phyloP scores from a whole-genome alignment of 1,140 invertebrate genomes.

The Heliconius hewitsoni region DNA sequence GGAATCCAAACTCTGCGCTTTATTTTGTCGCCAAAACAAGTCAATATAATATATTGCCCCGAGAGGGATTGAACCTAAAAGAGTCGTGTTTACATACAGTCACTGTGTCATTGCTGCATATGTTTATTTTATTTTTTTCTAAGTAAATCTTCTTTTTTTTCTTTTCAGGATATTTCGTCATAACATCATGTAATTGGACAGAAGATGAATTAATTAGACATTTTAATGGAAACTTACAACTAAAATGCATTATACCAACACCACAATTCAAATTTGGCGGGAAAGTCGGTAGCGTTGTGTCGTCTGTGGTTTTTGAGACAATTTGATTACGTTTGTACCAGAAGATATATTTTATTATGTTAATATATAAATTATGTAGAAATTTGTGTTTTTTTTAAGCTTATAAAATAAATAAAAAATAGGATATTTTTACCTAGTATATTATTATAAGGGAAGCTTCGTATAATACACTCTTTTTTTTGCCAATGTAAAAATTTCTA shows the following conservation, averaged over 20 bases:
- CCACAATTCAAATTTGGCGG: slow-evolving; percentile 93
- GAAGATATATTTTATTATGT: background rate
- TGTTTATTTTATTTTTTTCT: too few relatives aligned
- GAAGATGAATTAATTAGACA: slow-evolving; percentile 89
- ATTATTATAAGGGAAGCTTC: too few relatives aligned
- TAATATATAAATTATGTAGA: background rate
- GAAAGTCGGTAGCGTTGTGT: slow-evolving; percentile 89
- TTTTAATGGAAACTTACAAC: slow-evolving; percentile 85
- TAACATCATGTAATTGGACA: slow-evolving; percentile 98
- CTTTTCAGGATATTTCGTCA: slow-evolving; percentile 86
- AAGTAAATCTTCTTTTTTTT: too few relatives aligned
- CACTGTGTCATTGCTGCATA: too few relatives aligned
- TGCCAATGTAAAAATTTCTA: too few relatives aligned
- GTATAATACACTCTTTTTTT: too few relatives aligned
- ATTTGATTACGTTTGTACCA: slow-evolving; percentile 14
- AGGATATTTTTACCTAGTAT: too few relatives aligned
- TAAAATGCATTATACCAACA: slow-evolving; percentile 86
- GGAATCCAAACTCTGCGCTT: background rate
- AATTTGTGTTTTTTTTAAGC: background rate
- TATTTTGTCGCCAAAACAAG: background rate
- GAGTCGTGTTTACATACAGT: too few relatives aligned
- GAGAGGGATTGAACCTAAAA: too few relatives aligned
- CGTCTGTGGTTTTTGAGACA: slow-evolving; percentile 87
- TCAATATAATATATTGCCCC: too few relatives aligned
- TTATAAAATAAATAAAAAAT: too few relatives aligned